A percentile compares a stretch with the other conserved stretches of the same genome.
Evolutionary conservation across 2,113 vertebrate species (phyloP).

Genomic region (Callocephalon fimbriatum): DNA sequence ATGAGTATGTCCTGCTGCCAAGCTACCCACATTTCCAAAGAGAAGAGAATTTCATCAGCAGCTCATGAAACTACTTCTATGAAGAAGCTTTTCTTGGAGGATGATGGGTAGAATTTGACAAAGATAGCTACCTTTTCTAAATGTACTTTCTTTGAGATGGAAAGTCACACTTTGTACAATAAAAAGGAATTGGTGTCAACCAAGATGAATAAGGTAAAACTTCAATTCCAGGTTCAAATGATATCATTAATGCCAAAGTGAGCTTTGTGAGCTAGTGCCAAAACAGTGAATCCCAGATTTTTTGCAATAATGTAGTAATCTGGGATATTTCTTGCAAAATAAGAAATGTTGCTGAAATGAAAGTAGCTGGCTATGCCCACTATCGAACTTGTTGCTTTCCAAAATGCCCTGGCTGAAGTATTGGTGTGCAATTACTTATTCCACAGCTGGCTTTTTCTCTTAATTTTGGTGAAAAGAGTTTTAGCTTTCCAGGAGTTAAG

Average conservation of each 20-base stretch:
- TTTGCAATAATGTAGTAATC: not conserved
- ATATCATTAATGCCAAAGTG: not conserved
- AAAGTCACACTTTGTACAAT: not conserved
- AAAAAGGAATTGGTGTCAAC: not conserved
- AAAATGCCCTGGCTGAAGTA: not conserved
- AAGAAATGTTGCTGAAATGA: not conserved
- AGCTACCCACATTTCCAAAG: accelerated
- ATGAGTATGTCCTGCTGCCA: not conserved
- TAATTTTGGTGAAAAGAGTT: not conserved
- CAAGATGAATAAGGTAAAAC: not conserved
- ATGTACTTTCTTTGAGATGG: not conserved
- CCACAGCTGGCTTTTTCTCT: not conserved
- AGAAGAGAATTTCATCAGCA: not conserved
- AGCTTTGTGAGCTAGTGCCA: not conserved
- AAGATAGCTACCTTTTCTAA: not conserved
- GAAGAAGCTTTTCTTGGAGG: not conserved
- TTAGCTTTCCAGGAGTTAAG: not conserved
- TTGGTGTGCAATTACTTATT: not conserved
- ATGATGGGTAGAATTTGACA: not conserved
- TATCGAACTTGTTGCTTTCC: not conserved
- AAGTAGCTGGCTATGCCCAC: not conserved
- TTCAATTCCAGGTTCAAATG: not conserved
- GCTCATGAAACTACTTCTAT: not conserved
- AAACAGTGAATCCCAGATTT: not conserved
- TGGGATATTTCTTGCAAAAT: not conserved